phyloP scores from a whole-genome alignment of 2,888 invertebrate species.

The Drosophila merina region DNA sequence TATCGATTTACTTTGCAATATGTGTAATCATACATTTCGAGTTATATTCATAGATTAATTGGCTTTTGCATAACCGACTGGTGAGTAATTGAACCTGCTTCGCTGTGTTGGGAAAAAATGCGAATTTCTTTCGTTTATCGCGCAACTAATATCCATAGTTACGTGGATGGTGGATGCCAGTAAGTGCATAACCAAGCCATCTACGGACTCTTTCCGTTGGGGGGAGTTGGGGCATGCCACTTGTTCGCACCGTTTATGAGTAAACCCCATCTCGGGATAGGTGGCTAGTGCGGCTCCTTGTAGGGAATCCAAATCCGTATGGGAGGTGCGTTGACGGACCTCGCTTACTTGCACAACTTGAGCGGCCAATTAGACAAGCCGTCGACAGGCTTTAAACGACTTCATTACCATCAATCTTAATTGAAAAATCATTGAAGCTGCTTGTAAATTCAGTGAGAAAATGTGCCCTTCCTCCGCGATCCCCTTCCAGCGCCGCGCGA shows the following conservation, averaged over 20 bases:
- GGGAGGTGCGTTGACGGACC: slow-evolving; percentile 12
- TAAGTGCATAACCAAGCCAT: neutral
- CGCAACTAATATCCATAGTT: neutral
- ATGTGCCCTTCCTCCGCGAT: slow-evolving; percentile 24
- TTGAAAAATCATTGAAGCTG: slow-evolving; percentile 71
- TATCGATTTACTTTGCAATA: slow-evolving; percentile 4
- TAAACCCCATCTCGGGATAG: slow-evolving; percentile 16
- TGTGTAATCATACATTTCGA: slow-evolving; percentile 31
- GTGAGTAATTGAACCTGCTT: slow-evolving; percentile 35
- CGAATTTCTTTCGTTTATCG: too few species aligned
- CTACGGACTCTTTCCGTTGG: slow-evolving; percentile 15
- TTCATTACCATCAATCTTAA: slow-evolving; percentile 78
- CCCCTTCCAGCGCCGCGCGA: slow-evolving; percentile 20
- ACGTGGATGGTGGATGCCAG: slow-evolving; percentile 2
- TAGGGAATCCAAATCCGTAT: neutral
- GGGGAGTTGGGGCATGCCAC: slow-evolving; percentile 27
- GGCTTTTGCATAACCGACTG: slow-evolving; percentile 49
- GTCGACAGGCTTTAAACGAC: slow-evolving; percentile 56
- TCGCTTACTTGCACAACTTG: slow-evolving; percentile 50
- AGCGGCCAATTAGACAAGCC: slow-evolving; percentile 62
- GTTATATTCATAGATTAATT: slow-evolving; percentile 56
- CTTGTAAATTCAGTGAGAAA: slow-evolving; percentile 57
- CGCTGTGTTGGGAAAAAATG: too few species aligned
- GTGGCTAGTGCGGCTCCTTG: slow-evolving; percentile 26
- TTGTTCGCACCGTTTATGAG: slow-evolving; percentile 51